phyloP scores from a whole-genome alignment of 2,888 invertebrate genomes.

The Harpagoxenus sublaevis region DNA sequence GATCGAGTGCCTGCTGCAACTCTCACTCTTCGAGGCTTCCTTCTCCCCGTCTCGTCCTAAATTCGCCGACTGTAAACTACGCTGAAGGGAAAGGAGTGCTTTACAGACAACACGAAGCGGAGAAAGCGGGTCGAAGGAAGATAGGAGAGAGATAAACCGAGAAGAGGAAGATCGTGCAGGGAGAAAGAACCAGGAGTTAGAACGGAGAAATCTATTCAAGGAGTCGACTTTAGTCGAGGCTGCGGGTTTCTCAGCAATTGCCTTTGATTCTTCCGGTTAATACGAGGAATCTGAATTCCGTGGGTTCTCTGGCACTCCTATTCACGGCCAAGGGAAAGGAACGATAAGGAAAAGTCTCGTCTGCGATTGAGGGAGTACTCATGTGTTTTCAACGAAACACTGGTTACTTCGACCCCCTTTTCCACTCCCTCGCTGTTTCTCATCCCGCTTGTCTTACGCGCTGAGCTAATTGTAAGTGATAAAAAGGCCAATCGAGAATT shows the following conservation, averaged over 20 bases:
- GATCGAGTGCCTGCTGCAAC: conserved; percentile 46
- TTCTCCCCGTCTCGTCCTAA: conserved; percentile 57
- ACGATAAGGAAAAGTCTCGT: conserved; percentile 42
- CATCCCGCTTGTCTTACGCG: conserved; percentile 11
- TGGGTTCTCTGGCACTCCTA: conserved; percentile 33
- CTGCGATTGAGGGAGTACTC: background rate
- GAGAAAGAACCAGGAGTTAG: conserved; percentile 6
- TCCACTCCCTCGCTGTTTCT: background rate
- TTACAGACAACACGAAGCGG: conserved; percentile 64
- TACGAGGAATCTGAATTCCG: conserved; percentile 72
- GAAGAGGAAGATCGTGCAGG: background rate
- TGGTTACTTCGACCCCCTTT: background rate
- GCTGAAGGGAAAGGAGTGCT: conserved; percentile 52
- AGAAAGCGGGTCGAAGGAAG: conserved; percentile 44
- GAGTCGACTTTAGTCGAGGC: conserved; percentile 54
- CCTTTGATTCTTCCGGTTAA: conserved; percentile 74
- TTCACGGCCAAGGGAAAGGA: conserved; percentile 25
- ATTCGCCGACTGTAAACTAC: conserved; percentile 47
- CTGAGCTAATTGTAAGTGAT: background rate
- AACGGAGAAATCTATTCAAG: conserved; percentile 64
- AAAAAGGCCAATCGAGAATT: conserved; percentile 26
- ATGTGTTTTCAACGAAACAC: conserved; percentile 24
- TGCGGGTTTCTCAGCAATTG: conserved; percentile 72
- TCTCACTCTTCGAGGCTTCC: background rate
- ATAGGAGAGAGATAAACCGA: background rate